phyloP scores from a whole-genome alignment of 2,888 invertebrate species.

The Rhodophaea formosa region DNA sequence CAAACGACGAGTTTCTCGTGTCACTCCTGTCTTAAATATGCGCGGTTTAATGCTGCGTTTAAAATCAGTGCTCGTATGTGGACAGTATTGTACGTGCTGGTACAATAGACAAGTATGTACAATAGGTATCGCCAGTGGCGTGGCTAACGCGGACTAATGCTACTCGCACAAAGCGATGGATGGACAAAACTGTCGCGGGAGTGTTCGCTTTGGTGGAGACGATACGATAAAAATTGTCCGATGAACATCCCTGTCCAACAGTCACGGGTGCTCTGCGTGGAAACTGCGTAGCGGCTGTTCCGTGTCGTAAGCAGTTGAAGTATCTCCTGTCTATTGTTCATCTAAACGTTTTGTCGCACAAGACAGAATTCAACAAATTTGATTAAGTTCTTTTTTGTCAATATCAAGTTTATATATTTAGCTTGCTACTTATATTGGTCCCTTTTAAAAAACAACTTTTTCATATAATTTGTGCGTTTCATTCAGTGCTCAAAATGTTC shows the following conservation, averaged over 20 bases:
- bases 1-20: background rate
- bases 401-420: no score
- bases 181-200: conserved; percentile 38
- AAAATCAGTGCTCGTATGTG: conserved; percentile 13
- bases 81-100: conserved; percentile 12
- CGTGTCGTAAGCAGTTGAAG: no score
- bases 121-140: conserved; percentile 38
- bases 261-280: no score
- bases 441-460: no score
- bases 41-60: conserved; percentile 9
- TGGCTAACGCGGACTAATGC: conserved; percentile 70
- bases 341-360: no score
- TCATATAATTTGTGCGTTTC: no score
- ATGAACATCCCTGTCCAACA: background rate
- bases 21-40: conserved; percentile 8
- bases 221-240: background rate
- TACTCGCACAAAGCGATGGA: conserved; percentile 44
- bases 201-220: conserved; percentile 9
- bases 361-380: no score
- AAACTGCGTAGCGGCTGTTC: no score
- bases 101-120: conserved; percentile 42
- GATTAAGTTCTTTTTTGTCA: no score
- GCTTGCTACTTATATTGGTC: no score
- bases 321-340: no score
- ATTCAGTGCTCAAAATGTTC: no score